A percentile compares a stretch with the other conserved stretches of the same genome.
Evolutionary conservation across 2,888 invertebrate species (phyloP).

Genomic region (Noctua janthina): DNA sequence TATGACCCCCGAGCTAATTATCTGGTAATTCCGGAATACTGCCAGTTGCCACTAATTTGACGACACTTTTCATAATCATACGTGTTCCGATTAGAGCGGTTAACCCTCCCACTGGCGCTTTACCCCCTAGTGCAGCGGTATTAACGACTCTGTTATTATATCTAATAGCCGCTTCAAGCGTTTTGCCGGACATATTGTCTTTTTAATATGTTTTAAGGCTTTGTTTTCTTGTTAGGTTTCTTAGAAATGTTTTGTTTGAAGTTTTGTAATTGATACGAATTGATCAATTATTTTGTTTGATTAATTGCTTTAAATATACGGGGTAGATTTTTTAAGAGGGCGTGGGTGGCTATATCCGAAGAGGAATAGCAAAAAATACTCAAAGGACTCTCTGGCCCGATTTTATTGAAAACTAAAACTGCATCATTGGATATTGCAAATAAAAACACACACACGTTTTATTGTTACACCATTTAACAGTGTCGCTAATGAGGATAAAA

Average conservation of each 20-base stretch:
- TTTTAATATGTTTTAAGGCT: constrained; percentile 10
- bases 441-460: no score
- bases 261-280: neutral
- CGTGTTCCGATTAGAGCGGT: constrained; percentile 70
- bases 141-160: constrained; percentile 67
- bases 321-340: neutral
- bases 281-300: neutral
- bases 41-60: constrained; percentile 66
- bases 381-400: no score
- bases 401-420: no score
- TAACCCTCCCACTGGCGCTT: constrained; percentile 48
- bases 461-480: no score
- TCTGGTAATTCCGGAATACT: constrained; percentile 60
- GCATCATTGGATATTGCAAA: no score
- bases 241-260: constrained; percentile 24
- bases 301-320: neutral
- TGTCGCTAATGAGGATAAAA: neutral
- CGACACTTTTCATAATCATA: constrained; percentile 77
- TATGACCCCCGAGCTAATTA: constrained; percentile 58
- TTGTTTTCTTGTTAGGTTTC: constrained; percentile 11
- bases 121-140: constrained; percentile 33
- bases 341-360: no score
- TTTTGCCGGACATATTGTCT: constrained; percentile 41
- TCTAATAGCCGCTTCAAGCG: constrained; percentile 68
- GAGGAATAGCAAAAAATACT: no score